A percentile compares a stretch with the other conserved stretches of the same genome.
Evolutionary conservation across 2,113 vertebrate species (phyloP).

Genomic region (Cochlearius cochlearius): DNA sequence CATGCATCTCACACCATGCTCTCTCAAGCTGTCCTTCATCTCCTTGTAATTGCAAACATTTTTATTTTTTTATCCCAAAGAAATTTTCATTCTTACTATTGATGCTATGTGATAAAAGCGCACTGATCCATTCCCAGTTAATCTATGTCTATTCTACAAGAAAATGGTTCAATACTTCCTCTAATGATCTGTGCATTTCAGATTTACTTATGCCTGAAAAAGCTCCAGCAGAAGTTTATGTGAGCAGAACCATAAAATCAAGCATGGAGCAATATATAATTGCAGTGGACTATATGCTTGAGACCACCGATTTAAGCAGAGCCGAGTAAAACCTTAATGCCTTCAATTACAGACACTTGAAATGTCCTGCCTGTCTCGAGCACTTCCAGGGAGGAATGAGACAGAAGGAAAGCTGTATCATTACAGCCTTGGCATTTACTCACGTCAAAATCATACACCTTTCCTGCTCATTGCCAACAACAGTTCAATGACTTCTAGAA

Average conservation of each 20-base stretch:
- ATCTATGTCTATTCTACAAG: conserved; percentile 52
- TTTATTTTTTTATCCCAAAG: neutral
- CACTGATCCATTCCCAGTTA: conserved; percentile 34
- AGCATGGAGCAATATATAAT: conserved; percentile 46
- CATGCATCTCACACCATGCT: neutral
- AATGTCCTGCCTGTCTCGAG: neutral
- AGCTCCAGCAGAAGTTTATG: conserved; percentile 39
- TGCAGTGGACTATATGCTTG: neutral
- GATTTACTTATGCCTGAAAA: conserved; percentile 62
- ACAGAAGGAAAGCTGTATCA: conserved; percentile 14
- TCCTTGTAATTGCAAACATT: neutral
- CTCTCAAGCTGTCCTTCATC: neutral
- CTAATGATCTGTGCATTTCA: conserved; percentile 57
- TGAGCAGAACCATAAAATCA: conserved; percentile 31
- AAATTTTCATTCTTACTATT: neutral
- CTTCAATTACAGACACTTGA: neutral
- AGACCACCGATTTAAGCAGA: neutral
- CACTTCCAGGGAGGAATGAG: neutral
- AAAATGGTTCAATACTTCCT: conserved; percentile 60
- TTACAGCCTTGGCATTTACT: conserved; percentile 20
- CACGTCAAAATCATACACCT: neutral
- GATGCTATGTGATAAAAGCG: neutral
- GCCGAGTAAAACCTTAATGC: neutral
- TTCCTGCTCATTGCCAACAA: neutral
- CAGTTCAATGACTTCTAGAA: neutral